Conservation (phyloP, 2,113 vertebrate genomes). For the Sinosuthora webbiana region DNA sequence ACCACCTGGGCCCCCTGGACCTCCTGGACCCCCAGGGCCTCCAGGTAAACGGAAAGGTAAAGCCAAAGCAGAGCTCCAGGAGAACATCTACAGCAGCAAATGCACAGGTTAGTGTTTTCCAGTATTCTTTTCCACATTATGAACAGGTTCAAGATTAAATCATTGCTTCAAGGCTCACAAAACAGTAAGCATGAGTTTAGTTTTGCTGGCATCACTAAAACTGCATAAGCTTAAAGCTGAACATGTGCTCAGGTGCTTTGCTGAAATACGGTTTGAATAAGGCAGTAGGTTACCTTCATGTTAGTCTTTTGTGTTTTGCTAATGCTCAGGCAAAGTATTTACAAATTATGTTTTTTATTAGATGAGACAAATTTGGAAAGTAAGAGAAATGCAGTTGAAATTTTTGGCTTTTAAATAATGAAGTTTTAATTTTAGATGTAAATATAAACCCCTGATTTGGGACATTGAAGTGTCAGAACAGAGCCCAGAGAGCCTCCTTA, state of each 20-base stretch:
- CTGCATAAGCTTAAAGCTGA: background rate
- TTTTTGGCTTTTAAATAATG: background rate
- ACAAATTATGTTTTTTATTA: background rate
- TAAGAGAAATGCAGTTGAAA: background rate
- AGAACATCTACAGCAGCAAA: constrained; percentile 44
- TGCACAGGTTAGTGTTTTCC: constrained; percentile 54
- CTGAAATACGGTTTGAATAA: background rate
- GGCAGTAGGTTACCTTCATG: background rate
- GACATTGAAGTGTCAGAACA: background rate
- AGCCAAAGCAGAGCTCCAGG: constrained; percentile 69
- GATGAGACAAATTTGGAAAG: background rate
- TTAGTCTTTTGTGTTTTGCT: background rate
- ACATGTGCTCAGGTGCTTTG: background rate
- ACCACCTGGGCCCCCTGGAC: constrained; percentile 67
- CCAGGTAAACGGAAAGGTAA: constrained; percentile 77
- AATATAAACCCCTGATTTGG: background rate
- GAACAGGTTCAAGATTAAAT: background rate
- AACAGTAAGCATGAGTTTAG: background rate
- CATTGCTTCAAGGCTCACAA: background rate
- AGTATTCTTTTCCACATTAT: background rate
- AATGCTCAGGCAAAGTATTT: background rate
- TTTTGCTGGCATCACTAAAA: background rate
- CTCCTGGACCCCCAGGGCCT: constrained; percentile 73
- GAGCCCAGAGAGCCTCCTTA: background rate
- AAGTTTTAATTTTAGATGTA: background rate